Percentiles rank a stretch among this genome's conserved stretches.
phyloP scores from a whole-genome alignment of 2,888 invertebrate species.

The Smittia aterrima region DNA sequence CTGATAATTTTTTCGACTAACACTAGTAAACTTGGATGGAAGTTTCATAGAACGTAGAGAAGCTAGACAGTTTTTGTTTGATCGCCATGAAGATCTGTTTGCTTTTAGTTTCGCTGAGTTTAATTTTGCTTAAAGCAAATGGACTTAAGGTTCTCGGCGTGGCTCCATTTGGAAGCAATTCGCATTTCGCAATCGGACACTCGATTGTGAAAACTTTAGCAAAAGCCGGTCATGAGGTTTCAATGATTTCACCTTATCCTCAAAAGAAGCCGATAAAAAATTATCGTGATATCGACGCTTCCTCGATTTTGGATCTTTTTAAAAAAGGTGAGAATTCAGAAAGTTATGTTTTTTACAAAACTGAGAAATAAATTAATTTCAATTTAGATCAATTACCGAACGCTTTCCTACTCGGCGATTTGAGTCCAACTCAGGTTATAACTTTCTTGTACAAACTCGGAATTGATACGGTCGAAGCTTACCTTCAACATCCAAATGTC shows the following conservation, averaged over 20 bases:
- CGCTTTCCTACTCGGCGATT: not conserved
- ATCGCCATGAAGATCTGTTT: no score
- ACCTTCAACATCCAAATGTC: constrained; percentile 45
- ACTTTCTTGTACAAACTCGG: constrained; percentile 45
- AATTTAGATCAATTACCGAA: not conserved
- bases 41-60: no score
- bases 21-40: no score
- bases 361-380: not conserved
- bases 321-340: not conserved
- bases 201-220: not conserved
- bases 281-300: not conserved
- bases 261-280: not conserved
- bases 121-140: not conserved
- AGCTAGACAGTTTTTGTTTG: no score
- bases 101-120: not conserved
- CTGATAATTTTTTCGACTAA: no score
- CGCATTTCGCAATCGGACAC: not conserved
- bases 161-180: not conserved
- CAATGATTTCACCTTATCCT: not conserved
- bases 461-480: constrained; percentile 45
- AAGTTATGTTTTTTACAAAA: not conserved
- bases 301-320: not conserved
- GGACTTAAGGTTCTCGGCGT: constrained; percentile 1
- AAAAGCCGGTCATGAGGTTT: not conserved
- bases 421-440: no score